Percentiles rank a stretch among this genome's conserved stretches.
These are phyloP conservation scores for Oligia strigilis DNA, from an alignment of 2,888 invertebrate species.

Conservation along the genomic window DNA sequence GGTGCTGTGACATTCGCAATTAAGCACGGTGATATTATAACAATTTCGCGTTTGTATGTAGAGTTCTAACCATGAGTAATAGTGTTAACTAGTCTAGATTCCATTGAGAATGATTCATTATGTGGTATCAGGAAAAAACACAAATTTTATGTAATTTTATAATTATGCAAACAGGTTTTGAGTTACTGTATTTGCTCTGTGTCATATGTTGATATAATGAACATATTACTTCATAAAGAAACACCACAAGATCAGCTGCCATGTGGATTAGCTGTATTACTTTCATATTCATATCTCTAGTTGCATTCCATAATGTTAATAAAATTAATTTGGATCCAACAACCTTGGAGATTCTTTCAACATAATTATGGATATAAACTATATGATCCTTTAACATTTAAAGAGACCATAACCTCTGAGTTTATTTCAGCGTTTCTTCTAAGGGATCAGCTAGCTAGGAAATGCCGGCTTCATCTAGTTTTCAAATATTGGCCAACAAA, in stretches of 20 bases:
- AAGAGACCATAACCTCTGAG: not conserved
- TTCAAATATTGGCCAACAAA: not conserved
- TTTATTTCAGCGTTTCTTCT: not conserved
- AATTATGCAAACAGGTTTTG: not conserved
- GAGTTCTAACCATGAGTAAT: slow-evolving; percentile 36
- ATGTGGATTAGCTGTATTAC: not conserved
- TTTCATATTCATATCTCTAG: not conserved
- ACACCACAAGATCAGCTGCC: not conserved
- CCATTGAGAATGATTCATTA: slow-evolving; percentile 31
- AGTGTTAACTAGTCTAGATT: slow-evolving; percentile 5
- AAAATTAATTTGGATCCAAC: not conserved
- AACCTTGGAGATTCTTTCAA: not conserved
- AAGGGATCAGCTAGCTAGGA: not conserved
- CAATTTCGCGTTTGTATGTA: slow-evolving; percentile 10
- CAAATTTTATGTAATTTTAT: not conserved
- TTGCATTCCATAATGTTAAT: not conserved
- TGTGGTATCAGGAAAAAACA: not conserved
- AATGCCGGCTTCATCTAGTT: not conserved
- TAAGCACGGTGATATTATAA: slow-evolving; percentile 21
- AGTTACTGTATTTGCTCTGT: not conserved
- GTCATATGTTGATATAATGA: not conserved
- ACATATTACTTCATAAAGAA: not conserved
- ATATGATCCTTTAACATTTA: no score
- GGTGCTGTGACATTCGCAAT: slow-evolving; percentile 32
- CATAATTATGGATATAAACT: not conserved